Evolutionary conservation across 2,797 vertebrate genomes (phyloP).

Genomic region (Cichlasoma orientale): DNA sequence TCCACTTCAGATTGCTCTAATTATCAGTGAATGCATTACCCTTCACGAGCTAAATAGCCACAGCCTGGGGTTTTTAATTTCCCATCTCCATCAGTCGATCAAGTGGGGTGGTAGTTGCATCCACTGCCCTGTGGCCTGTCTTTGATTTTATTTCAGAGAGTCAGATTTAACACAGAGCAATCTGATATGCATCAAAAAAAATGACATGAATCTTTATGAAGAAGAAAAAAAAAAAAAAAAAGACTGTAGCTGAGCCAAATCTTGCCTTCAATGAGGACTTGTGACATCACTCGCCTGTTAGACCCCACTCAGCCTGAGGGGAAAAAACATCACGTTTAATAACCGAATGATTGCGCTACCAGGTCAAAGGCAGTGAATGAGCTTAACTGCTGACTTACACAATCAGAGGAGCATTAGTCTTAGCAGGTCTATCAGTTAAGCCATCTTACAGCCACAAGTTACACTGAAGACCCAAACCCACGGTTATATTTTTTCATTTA

Average conservation of each 20-base stretch:
- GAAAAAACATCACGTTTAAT: slow-evolving; percentile 5
- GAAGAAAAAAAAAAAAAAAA: too few relatives aligned
- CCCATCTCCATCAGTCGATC: slow-evolving; percentile 19
- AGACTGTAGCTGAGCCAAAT: background rate
- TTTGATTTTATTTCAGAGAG: slow-evolving; percentile 20
- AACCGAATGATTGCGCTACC: slow-evolving; percentile 2
- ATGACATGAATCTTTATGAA: background rate
- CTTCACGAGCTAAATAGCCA: slow-evolving; percentile 34
- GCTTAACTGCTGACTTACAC: slow-evolving; percentile 56
- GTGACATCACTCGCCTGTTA: background rate
- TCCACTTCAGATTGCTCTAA: slow-evolving; percentile 73
- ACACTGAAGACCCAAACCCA: background rate
- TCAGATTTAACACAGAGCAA: background rate
- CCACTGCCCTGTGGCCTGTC: background rate
- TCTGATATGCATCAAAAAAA: background rate
- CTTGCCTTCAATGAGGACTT: background rate
- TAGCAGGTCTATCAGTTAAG: slow-evolving; percentile 27
- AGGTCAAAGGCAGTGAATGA: slow-evolving; percentile 20
- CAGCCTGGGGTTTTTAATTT: slow-evolving; percentile 21
- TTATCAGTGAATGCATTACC: slow-evolving; percentile 70
- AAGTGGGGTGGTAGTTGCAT: background rate
- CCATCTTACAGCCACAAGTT: slow-evolving; percentile 29
- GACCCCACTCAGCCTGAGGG: background rate
- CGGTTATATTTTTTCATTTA: background rate
- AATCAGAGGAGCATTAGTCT: slow-evolving; percentile 48